Percentiles rank a stretch among this genome's conserved stretches.
Conservation (phyloP, 2,113 vertebrate species). For the Lepisosteus osseus region DNA sequence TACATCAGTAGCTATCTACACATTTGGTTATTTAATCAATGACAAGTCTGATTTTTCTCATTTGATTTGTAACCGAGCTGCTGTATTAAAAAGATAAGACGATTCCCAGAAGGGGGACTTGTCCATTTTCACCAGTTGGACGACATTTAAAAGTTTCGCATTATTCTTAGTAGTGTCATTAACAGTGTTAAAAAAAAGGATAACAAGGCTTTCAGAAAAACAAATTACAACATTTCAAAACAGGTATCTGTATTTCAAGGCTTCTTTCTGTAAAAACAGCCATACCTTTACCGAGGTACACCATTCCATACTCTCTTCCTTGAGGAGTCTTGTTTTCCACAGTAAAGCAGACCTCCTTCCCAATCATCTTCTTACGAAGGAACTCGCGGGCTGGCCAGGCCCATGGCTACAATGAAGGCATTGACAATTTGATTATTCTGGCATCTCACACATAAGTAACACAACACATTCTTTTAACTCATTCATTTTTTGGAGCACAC, state of each 20-base stretch:
- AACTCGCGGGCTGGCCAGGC: constrained; percentile 94
- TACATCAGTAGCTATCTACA: too few relatives aligned
- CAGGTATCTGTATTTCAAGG: neutral
- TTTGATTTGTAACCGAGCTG: too few relatives aligned
- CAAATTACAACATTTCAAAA: neutral
- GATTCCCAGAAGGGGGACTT: too few relatives aligned
- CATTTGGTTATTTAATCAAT: too few relatives aligned
- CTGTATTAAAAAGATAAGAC: too few relatives aligned
- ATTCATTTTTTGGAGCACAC: too few relatives aligned
- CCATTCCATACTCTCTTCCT: constrained; percentile 90
- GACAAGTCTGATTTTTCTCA: too few relatives aligned
- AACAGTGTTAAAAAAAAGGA: neutral
- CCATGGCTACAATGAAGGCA: constrained; percentile 73
- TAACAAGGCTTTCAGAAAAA: neutral
- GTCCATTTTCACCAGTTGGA: too few relatives aligned
- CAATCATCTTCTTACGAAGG: constrained; percentile 92
- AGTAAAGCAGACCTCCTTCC: constrained; percentile 95
- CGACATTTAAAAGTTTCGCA: too few relatives aligned
- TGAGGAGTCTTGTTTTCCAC: constrained; percentile 86
- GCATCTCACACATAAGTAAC: neutral
- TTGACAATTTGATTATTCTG: neutral
- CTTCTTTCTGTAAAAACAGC: neutral
- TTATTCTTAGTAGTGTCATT: too few relatives aligned
- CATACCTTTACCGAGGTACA: constrained; percentile 91
- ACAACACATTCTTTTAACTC: neutral